phyloP scores from a whole-genome alignment of 2,113 vertebrate species.

The Nyctereutes procyonoides region DNA sequence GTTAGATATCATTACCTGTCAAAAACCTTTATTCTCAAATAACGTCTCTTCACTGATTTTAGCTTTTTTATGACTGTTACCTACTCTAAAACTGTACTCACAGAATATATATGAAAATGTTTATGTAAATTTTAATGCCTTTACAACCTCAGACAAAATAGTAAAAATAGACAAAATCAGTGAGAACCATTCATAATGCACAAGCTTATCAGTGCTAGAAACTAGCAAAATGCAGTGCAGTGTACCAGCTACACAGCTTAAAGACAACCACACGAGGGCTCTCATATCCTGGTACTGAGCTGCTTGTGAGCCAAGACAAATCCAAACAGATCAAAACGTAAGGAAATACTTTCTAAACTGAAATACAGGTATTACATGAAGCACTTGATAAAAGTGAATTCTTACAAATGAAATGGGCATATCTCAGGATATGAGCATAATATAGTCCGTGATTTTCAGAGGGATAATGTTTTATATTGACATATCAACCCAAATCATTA shows the following conservation, averaged over 20 bases:
- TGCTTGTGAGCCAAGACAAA: not conserved
- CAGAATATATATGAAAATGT: not conserved
- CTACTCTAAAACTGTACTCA: not conserved
- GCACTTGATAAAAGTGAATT: not conserved
- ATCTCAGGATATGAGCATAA: not conserved
- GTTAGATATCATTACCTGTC: not conserved
- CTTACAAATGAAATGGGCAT: not conserved
- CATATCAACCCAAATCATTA: not conserved
- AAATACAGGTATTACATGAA: not conserved
- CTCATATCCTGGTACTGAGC: not conserved
- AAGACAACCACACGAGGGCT: slow-evolving; percentile 28
- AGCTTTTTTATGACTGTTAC: not conserved
- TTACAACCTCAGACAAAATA: not conserved
- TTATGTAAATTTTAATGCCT: not conserved
- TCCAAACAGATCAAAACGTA: not conserved
- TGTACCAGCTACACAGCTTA: not conserved
- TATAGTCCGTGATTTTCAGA: not conserved
- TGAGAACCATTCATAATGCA: not conserved
- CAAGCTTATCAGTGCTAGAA: not conserved
- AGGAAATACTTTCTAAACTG: not conserved
- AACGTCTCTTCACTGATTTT: not conserved
- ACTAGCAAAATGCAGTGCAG: not conserved
- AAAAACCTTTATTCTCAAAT: not conserved
- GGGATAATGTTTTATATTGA: not conserved
- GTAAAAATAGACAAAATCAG: not conserved